Evolutionary conservation across 1,140 invertebrate species (phyloP), one percentile per base, ranked within the genome.

Genomic region (Aplysia californica): DNA sequence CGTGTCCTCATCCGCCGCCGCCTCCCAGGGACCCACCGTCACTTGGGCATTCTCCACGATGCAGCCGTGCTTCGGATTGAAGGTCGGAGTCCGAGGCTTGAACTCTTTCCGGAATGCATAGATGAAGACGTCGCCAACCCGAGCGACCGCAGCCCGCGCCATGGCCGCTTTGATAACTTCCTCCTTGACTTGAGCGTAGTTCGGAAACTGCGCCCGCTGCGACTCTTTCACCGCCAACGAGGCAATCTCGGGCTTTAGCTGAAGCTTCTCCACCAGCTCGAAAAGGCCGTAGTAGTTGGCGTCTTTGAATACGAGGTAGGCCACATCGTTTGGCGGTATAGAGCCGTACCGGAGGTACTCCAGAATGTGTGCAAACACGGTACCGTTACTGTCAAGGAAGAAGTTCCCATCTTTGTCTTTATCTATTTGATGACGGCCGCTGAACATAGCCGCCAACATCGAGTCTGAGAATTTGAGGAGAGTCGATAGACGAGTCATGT

Each of bases 381-480:
- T 68, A 44, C 86, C 86, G 78, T 86, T 87, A 44, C 80, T 87
- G 69, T 88, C 86, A 2, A 87, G 69, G 72, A 89, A 89, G 74
- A 81, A 89, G 55, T 85, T 82, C 10, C 86, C 87, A 67, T 87
- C 80, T 77, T 83, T 82, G 77, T 89, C 88, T 75, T 84, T 82
- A 71, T 88, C 85, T 6, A 89, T 77, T 31, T 85, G 61, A 71
- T 89, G 85, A 41, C 87, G 82, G 0, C 88, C 88, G 79, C 86
- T 88, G 76, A 89, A 89, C 83, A 89, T 84, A n/a, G 87, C 84
- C 29, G 87, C 87, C 26, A 89, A 71, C 88, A 89, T 89, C 39
- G 87, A 88, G 75, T 89, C 87, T 31, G 85, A 83, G 70, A 86
- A 89, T 74, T 86, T 85, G 23, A 81, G 77, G 18, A 89, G 76